Evolutionary conservation across 1,140 invertebrate genomes (phyloP), one percentile per base, ranked within the genome.

Genomic region (Coenobita brevimanus): DNA sequence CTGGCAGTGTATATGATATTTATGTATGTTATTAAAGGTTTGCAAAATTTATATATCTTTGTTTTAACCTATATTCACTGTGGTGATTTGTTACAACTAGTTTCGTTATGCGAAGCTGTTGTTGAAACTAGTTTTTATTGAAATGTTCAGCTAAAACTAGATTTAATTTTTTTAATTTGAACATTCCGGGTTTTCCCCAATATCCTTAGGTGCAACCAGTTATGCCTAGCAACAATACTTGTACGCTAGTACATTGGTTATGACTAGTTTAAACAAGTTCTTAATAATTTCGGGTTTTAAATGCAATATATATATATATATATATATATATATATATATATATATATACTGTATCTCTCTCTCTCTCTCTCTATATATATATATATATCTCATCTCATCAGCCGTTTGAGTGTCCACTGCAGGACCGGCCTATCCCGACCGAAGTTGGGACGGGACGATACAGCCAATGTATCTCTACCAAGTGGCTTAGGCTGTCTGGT

Each of bases 291-390:
- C 27, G 36, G 36, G 69, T 73, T 73, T 30, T 73, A 73, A 64
- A n/a, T 64, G 21, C 3, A 78, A 73, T 81, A 62, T 81, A 62
- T 81, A 64, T 62, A 62, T 81, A 81, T 81, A 62, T 81, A 62
- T 81, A 62, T 62, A 62, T 81, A 62, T 81, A 64, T 81, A 62
- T 81, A 62, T 81, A 36, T 81, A 81, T 81, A 62, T 60, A 64
- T 81, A 64, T 81, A 38, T 81, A 46, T 64, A 36, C n/a, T 81
- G 36, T 62, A 64, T 81, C 30, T 62, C 57, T 36, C 57, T 62
- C 57, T 81, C 57, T 64, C 33, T 62, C 57, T 62, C 3, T 62
- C 33, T 62, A 64, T 81, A 62, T 81, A 81, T 64, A 62, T 50
- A 54, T 41, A 27, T 50, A 54, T 50, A 24, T 50, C n/a, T n/a